These are phyloP conservation scores for Poicephalus meyeri DNA, from an alignment of 2,113 vertebrate genomes.

Conservation along the genomic window DNA sequence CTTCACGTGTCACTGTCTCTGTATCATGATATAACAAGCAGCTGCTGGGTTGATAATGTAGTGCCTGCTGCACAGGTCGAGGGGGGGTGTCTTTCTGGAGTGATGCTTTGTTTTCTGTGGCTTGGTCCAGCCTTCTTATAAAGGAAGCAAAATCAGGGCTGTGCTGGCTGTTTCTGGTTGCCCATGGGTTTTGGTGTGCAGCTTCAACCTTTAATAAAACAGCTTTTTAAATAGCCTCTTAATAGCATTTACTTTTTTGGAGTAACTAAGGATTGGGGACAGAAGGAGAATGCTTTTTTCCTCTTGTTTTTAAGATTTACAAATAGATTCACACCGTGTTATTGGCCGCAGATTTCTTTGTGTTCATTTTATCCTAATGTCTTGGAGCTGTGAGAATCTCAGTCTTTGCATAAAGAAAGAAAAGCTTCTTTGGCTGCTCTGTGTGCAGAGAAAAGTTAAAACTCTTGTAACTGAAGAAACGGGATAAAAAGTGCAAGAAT, in stretches of 20 bases:
- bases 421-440: not conserved
- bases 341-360: fast-evolving
- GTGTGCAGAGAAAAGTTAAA: not conserved
- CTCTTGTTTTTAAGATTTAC: not conserved
- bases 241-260: not conserved
- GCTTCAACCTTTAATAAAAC: not conserved
- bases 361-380: not conserved
- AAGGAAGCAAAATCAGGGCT: not conserved
- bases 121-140: not conserved
- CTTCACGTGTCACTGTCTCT: not conserved
- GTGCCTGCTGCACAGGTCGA: not conserved
- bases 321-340: not conserved
- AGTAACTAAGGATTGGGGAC: not conserved
- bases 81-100: not conserved
- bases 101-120: not conserved
- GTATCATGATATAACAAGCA: not conserved
- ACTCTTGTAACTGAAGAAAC: not conserved
- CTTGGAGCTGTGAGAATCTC: not conserved
- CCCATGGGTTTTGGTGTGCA: not conserved
- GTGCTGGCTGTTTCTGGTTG: not conserved
- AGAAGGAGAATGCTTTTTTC: not conserved
- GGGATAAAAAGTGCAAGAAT: not conserved
- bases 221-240: not conserved
- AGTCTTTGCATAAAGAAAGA: not conserved
- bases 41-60: not conserved